Conservation (phyloP, 2,797 vertebrate genomes). For the Notamacropus eugenii region DNA sequence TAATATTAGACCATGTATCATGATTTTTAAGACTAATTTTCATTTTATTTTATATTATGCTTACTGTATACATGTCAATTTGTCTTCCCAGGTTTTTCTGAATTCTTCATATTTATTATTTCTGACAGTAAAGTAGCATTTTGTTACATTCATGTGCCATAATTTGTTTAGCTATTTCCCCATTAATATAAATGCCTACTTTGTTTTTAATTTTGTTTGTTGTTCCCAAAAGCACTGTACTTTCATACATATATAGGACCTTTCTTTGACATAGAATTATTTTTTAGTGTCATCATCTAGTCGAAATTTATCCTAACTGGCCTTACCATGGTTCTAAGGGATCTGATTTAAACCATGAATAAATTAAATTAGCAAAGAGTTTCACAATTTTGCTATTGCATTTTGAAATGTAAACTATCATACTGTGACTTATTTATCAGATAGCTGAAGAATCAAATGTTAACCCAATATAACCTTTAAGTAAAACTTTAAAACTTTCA, state of each 20-base stretch:
- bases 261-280: neutral
- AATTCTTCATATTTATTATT: neutral
- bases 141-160: neutral
- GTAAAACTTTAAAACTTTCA: slow-evolving; percentile 1
- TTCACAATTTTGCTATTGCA: neutral
- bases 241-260: neutral
- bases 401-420: slow-evolving; percentile 46
- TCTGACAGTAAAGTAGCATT: neutral
- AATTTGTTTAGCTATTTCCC: neutral
- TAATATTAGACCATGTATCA: neutral
- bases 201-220: neutral
- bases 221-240: neutral
- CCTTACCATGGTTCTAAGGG: neutral
- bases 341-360: neutral
- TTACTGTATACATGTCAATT: neutral
- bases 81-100: neutral
- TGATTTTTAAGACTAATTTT: neutral
- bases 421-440: slow-evolving; percentile 41
- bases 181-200: neutral
- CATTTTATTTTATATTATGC: neutral
- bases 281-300: neutral
- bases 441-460: slow-evolving; percentile 18
- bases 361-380: neutral
- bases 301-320: neutral
- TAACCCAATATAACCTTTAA: neutral